phyloP scores from a whole-genome alignment of 2,113 vertebrate species.

The Cephalopterus ornatus region DNA sequence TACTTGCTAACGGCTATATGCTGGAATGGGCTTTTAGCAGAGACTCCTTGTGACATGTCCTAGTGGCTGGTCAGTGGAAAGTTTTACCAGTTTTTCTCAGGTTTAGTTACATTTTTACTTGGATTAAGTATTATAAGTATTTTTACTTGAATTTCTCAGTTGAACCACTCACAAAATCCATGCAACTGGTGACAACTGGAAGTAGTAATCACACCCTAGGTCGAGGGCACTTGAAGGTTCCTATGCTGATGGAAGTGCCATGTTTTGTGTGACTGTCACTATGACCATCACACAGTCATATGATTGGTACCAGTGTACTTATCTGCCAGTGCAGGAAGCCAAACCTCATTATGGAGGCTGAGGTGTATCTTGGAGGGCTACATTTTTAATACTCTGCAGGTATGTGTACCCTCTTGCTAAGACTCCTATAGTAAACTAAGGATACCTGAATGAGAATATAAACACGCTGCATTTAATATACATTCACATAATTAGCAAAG shows the following conservation, averaged over 20 bases:
- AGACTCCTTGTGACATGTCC: not conserved
- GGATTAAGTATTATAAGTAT: not conserved
- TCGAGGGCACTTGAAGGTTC: not conserved
- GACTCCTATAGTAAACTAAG: not conserved
- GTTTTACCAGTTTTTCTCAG: not conserved
- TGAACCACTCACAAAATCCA: not conserved
- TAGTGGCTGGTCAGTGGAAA: conserved; percentile 32
- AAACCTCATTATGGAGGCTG: not conserved
- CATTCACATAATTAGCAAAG: not conserved
- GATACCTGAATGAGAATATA: not conserved
- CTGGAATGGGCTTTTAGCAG: conserved; percentile 20
- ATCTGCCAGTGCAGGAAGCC: not conserved
- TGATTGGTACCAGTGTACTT: not conserved
- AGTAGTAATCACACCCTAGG: not conserved
- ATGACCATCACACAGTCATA: not conserved
- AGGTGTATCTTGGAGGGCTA: not conserved
- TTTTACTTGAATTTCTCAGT: not conserved
- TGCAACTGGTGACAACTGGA: not conserved
- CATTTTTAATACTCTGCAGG: not conserved
- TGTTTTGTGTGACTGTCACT: not conserved
- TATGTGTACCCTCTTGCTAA: not conserved
- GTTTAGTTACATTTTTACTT: not conserved
- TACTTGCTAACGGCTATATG: not conserved
- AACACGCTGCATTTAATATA: not conserved
- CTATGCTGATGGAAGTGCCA: not conserved